phyloP scores from a whole-genome alignment of 1,140 invertebrate species.

The Tetraneura akinire region DNA sequence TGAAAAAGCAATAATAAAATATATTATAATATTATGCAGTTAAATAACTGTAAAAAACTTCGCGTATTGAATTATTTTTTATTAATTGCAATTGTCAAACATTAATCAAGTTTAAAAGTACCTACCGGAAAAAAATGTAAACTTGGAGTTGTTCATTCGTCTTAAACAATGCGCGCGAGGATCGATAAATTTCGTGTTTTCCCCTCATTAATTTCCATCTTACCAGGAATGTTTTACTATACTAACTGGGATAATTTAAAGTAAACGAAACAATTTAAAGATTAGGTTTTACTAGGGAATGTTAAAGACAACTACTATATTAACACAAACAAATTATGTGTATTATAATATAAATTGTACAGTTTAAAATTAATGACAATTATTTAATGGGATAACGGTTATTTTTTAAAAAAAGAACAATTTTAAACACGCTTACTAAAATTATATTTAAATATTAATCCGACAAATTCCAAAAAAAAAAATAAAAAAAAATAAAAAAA shows the following conservation, averaged over 20 bases:
- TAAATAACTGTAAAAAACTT: background rate
- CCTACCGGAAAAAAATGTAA: background rate
- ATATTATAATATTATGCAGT: too few species aligned
- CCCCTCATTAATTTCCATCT: background rate
- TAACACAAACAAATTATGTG: background rate
- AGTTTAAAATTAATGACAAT: background rate
- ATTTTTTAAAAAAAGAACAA: too few species aligned
- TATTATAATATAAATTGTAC: background rate
- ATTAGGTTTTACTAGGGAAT: background rate
- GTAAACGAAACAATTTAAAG: background rate
- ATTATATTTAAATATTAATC: too few species aligned
- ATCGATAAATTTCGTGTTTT: background rate
- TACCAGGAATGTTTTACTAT: background rate
- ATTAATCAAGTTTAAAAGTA: conserved; percentile 10
- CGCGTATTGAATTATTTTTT: conserved; percentile 1
- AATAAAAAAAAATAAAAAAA: too few species aligned
- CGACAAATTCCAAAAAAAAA: too few species aligned
- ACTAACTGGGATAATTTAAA: background rate
- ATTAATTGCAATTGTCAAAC: background rate
- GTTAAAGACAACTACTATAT: background rate
- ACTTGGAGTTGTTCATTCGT: background rate
- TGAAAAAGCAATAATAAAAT: too few species aligned
- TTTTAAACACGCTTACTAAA: too few species aligned
- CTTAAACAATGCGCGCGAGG: background rate
- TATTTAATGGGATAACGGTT: background rate